Percentiles rank a stretch among this genome's conserved stretches.
Evolutionary conservation across 2,113 vertebrate species (phyloP).

Genomic region (Oncorhynchus nerka): DNA sequence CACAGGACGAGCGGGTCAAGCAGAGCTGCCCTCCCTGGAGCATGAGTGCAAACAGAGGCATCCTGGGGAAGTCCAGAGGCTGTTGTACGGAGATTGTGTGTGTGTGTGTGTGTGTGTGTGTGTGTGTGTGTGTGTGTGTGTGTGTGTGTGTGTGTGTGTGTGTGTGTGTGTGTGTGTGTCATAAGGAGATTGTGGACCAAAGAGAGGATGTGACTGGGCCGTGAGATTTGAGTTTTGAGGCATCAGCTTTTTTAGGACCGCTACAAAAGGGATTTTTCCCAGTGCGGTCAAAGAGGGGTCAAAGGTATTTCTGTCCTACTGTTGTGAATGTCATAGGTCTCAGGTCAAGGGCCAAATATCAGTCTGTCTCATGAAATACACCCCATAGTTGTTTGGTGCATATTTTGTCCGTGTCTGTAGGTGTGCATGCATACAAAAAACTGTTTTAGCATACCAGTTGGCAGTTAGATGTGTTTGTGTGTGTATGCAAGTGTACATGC

Average conservation of each 20-base stretch:
- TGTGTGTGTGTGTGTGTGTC: neutral
- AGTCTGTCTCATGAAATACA: neutral
- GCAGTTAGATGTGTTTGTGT: too few relatives aligned
- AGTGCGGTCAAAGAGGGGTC: neutral
- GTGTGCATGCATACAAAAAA: too few relatives aligned
- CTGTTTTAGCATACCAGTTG: too few relatives aligned
- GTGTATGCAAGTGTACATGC: too few relatives aligned
- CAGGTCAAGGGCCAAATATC: neutral
- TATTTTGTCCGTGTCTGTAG: too few relatives aligned
- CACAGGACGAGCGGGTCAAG: neutral
- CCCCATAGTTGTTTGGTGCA: too few relatives aligned
- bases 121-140: too few relatives aligned
- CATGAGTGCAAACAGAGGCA: constrained; percentile 8
- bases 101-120: neutral
- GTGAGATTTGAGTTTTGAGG: constrained; percentile 5
- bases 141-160: neutral
- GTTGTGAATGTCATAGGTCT: neutral
- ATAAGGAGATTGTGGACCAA: neutral
- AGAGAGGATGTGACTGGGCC: constrained; percentile 11
- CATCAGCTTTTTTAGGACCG: neutral
- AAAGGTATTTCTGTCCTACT: neutral
- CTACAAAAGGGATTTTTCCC: neutral
- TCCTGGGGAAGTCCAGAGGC: constrained; percentile 11
- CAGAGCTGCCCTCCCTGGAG: neutral
- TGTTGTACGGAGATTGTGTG: neutral